A percentile compares a stretch with the other conserved stretches of the same genome.
Conservation (phyloP, 30 jellyfish, hydroid and myxozoan species). For the Hydra vulgaris region DNA sequence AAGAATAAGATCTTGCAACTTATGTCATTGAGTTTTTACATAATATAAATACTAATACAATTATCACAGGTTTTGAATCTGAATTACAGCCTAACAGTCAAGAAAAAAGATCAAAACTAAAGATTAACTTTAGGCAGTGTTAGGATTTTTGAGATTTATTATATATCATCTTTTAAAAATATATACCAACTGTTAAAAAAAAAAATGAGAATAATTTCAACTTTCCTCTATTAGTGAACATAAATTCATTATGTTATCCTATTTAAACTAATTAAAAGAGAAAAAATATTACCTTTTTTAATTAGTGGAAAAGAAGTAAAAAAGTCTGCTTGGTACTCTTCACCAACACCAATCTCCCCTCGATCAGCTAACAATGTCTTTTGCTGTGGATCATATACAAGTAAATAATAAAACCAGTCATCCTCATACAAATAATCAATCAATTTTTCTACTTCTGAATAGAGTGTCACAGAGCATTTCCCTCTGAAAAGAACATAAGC, state of each 20-base stretch:
- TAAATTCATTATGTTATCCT: neutral
- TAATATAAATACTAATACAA: too few relatives aligned
- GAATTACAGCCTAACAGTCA: too few relatives aligned
- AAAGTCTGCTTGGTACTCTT: slow-evolving; percentile 70
- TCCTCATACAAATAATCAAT: slow-evolving; percentile 74
- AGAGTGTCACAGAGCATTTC: slow-evolving; percentile 86
- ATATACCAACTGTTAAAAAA: too few relatives aligned
- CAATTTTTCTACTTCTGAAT: slow-evolving; percentile 83
- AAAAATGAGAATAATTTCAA: too few relatives aligned
- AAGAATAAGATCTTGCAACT: too few relatives aligned
- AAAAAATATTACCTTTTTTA: neutral
- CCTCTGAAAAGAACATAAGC: slow-evolving; percentile 43
- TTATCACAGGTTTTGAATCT: too few relatives aligned
- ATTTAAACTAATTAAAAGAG: too few relatives aligned
- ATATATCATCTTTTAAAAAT: too few relatives aligned
- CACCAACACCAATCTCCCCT: slow-evolving; percentile 97
- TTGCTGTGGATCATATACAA: slow-evolving; percentile 97
- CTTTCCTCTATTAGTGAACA: neutral
- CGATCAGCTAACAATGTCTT: slow-evolving; percentile 95
- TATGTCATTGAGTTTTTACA: too few relatives aligned
- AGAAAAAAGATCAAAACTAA: too few relatives aligned
- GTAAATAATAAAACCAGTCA: slow-evolving; percentile 88
- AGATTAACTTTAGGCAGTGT: too few relatives aligned
- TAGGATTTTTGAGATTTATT: too few relatives aligned
- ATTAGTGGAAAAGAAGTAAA: neutral